Evolutionary conservation across 2,888 invertebrate species (phyloP).

Genomic region (Lottia gigantea): DNA sequence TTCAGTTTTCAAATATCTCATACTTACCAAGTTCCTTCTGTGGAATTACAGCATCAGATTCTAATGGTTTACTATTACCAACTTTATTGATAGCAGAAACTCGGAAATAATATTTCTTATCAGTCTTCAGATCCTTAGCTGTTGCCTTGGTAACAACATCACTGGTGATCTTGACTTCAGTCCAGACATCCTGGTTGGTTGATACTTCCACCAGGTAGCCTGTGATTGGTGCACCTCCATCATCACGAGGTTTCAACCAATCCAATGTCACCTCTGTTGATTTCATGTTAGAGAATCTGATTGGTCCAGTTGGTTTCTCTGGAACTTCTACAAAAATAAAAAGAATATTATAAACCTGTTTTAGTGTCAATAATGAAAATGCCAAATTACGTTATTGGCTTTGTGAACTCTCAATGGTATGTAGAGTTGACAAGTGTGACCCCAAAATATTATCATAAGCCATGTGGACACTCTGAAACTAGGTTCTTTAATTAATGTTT

Average conservation of each 20-base stretch:
- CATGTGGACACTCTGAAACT: too few species aligned
- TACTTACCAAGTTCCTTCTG: constrained; percentile 46
- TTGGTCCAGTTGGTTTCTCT: constrained; percentile 57
- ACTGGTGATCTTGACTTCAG: constrained; percentile 92
- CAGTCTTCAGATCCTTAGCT: constrained; percentile 55
- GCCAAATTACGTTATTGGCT: too few species aligned
- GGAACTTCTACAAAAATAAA: constrained; percentile 46
- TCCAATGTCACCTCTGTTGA: constrained; percentile 53
- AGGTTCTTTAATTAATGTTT: too few species aligned
- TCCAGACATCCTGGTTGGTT: constrained; percentile 84
- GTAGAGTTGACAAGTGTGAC: too few species aligned
- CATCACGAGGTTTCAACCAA: constrained; percentile 68
- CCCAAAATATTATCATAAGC: too few species aligned
- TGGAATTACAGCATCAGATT: constrained; percentile 52
- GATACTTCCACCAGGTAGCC: constrained; percentile 63
- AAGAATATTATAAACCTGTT: not conserved
- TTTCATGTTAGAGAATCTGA: constrained; percentile 48
- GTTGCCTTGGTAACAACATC: constrained; percentile 50
- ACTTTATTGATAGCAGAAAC: constrained; percentile 65
- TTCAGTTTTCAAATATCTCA: too few species aligned
- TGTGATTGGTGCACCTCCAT: constrained; percentile 65
- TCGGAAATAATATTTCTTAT: constrained; percentile 61
- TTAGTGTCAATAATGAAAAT: too few species aligned
- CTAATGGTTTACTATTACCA: constrained; percentile 53
- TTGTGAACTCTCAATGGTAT: too few species aligned